A percentile compares a stretch with the other conserved stretches of the same genome.
phyloP scores from a whole-genome alignment of 1,140 invertebrate species.

The Oryzaephilus surinamensis region DNA sequence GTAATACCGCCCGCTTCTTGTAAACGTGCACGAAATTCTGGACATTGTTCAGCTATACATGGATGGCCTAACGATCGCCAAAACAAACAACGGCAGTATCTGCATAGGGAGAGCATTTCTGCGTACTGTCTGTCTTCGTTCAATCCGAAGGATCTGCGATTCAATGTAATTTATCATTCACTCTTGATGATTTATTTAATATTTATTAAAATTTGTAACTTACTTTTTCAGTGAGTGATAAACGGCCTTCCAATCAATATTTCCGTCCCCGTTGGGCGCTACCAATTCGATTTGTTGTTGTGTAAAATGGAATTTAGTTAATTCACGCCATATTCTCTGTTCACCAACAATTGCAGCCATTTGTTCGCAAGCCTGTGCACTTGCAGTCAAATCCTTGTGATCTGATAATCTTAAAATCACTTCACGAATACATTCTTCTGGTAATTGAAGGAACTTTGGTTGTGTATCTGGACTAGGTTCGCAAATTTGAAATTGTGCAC shows the following conservation, averaged over 20 bases:
- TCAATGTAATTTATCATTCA: no score
- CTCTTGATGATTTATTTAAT: background rate
- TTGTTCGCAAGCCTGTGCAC: conserved; percentile 50
- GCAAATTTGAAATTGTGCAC: conserved; percentile 65
- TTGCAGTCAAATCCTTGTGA: conserved; percentile 72
- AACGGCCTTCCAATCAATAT: conserved; percentile 57
- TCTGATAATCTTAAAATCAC: conserved; percentile 83
- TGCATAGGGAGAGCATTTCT: conserved; percentile 88
- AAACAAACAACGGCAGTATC: conserved; percentile 91
- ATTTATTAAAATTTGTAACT: conserved; percentile 20
- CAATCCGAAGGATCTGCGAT: conserved; percentile 70
- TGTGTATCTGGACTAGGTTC: conserved; percentile 72
- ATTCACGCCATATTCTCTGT: conserved; percentile 81
- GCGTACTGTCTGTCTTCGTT: conserved; percentile 82
- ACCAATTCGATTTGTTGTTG: conserved; percentile 69
- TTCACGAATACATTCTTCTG: conserved; percentile 85
- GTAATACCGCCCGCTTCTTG: conserved; percentile 68
- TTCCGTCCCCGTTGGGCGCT: conserved; percentile 41
- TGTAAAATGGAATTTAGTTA: conserved; percentile 87
- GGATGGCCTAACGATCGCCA: conserved; percentile 90
- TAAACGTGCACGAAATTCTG: conserved; percentile 64
- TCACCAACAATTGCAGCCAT: conserved; percentile 76
- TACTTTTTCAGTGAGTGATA: conserved; percentile 66
- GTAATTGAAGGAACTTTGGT: conserved; percentile 79
- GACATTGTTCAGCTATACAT: conserved; percentile 75